phyloP scores from a whole-genome alignment of 2,797 vertebrate genomes.

The Bradypus variegatus region DNA sequence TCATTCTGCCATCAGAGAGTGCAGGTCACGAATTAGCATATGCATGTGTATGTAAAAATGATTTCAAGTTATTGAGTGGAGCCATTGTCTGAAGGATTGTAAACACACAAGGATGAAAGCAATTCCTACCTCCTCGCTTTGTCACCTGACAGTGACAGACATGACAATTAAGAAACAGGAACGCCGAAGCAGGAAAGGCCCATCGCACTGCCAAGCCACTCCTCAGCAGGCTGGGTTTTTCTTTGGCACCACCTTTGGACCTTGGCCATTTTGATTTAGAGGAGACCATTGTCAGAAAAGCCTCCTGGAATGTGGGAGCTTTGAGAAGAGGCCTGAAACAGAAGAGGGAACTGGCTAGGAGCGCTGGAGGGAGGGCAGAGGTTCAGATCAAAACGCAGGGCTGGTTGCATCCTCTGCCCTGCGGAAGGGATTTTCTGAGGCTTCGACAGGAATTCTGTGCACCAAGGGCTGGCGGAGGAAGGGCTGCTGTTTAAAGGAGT shows the following conservation, averaged over 20 bases:
- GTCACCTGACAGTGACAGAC: constrained; percentile 40
- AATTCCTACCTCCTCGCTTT: constrained; percentile 34
- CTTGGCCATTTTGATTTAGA: constrained; percentile 49
- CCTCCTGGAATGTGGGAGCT: constrained; percentile 49
- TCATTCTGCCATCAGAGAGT: constrained; percentile 41
- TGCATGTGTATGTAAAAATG: constrained; percentile 59
- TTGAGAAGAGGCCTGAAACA: constrained; percentile 43
- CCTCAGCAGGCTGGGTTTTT: constrained; percentile 39
- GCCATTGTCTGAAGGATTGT: constrained; percentile 46
- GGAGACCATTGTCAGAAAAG: constrained; percentile 38
- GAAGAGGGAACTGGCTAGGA: background rate
- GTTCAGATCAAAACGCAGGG: constrained; percentile 21
- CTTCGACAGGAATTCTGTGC: constrained; percentile 52
- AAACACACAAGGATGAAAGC: constrained; percentile 51
- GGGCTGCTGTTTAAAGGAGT: constrained; percentile 39
- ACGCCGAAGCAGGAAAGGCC: constrained; percentile 43
- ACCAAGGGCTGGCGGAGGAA: constrained; percentile 50
- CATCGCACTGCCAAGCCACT: background rate
- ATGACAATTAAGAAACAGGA: constrained; percentile 55
- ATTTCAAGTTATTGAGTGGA: constrained; percentile 57
- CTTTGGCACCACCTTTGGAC: constrained; percentile 55
- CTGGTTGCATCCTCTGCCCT: constrained; percentile 30
- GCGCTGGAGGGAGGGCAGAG: background rate
- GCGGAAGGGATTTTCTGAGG: constrained; percentile 42
- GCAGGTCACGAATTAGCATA: constrained; percentile 61